Evolutionary conservation across 2,888 invertebrate species (phyloP), one percentile per base, ranked within the genome.

Genomic region (Lepidocyrtoides sp.): DNA sequence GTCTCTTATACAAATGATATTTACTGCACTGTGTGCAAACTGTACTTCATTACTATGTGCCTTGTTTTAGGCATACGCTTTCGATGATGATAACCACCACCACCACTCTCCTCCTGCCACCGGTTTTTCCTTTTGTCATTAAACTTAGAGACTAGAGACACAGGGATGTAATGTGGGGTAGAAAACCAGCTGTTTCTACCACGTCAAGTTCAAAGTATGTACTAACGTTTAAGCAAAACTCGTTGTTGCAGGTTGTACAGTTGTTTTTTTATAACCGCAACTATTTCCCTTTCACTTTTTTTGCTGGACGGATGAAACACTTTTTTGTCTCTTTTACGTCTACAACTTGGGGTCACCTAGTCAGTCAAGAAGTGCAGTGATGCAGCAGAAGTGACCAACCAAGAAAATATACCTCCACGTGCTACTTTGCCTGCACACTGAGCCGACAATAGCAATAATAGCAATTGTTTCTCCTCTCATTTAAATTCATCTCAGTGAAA

Each of bases 401-500:
- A 26, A 17, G 7, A 36, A 36, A 2, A 36, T 4, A 7, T 4
- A 1, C 8, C n/a, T 66, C 20, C 63, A 44, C 23, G 41, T 44
- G 44, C 23, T 75, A 26, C 1, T n/a, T n/a, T n/a, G n/a, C n/a
- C n/a, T 75, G 23, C 36, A 0, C 5, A 41, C 20, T 63, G 12
- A 29, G 12, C 23, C 14, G 20, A 44, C 14, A 54, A 54, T n/a
- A n/a, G n/a, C n/a, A n/a, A n/a, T n/a, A n/a, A n/a, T n/a, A 3
- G 23, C 26, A 75, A 20, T 75, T 44, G 0, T 23, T 20, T 57
- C 23, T 57, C 10, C 41, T 17, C 44, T 44, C 75, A 75, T 75
- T 75, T 23, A 75, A 75, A 75, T 75, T 75, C 75, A 44, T 23
- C 75, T 75, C 79, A 32, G 54, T 54, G 17, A 54, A 79, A 54